phyloP scores from a whole-genome alignment of 53 echinoderm and acorn worm genomes.

The Apostichopus leukothele region DNA sequence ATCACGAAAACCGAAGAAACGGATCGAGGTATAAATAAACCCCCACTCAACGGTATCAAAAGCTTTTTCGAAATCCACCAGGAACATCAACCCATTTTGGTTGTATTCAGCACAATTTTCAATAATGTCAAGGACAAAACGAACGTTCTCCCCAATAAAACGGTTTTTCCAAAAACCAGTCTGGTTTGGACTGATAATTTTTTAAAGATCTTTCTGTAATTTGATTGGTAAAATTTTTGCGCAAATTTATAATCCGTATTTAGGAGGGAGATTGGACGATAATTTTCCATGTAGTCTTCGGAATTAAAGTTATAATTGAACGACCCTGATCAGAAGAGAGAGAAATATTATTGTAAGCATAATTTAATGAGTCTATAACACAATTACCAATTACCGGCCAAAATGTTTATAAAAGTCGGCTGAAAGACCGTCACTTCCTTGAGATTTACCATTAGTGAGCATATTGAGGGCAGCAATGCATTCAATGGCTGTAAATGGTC shows the following conservation, averaged over 20 bases:
- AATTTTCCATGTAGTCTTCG: background rate
- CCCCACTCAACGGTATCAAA: background rate
- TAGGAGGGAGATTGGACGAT: background rate
- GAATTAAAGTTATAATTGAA: background rate
- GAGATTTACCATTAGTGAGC: background rate
- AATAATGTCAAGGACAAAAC: background rate
- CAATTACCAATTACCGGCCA: background rate
- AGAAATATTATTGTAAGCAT: background rate
- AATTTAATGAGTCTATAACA: background rate
- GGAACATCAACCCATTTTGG: background rate
- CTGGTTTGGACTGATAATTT: slow-evolving; percentile 5
- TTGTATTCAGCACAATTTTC: background rate
- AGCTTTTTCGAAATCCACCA: background rate
- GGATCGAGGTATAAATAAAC: background rate
- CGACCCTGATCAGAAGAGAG: background rate
- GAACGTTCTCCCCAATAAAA: background rate
- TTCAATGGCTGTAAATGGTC: background rate
- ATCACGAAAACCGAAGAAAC: background rate
- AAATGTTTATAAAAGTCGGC: background rate
- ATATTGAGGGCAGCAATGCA: background rate
- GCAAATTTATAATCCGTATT: background rate
- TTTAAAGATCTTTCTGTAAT: background rate
- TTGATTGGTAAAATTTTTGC: background rate
- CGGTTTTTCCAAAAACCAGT: background rate
- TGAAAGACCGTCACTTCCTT: background rate